A percentile compares a stretch with the other conserved stretches of the same genome.
phyloP scores from a whole-genome alignment of 2,113 vertebrate genomes.

The Lethenteron camtschaticum region DNA sequence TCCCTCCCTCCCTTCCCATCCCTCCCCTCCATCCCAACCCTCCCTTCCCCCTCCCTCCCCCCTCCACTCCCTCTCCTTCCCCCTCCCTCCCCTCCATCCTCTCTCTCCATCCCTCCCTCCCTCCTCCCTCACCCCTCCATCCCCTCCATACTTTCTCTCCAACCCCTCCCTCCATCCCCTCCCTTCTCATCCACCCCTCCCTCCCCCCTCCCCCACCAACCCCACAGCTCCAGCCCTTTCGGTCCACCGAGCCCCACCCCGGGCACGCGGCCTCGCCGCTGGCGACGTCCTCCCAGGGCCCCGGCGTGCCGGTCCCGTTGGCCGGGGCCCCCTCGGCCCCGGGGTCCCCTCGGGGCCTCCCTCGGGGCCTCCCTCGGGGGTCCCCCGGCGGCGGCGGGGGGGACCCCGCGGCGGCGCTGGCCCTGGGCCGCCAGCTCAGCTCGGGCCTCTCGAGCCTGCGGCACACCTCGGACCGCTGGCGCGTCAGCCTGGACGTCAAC shows the following conservation, averaged over 20 bases:
- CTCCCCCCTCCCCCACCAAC: neutral
- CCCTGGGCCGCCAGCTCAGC: constrained; percentile 58
- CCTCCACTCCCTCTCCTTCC: accelerated
- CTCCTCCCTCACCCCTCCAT: neutral
- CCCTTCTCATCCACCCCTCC: neutral
- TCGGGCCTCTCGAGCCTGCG: constrained; percentile 71
- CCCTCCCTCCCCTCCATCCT: accelerated
- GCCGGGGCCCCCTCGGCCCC: neutral
- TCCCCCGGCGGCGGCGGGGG: constrained; percentile 11
- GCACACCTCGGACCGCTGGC: constrained; percentile 68
- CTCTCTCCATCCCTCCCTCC: neutral
- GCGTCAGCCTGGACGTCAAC: constrained; percentile 72
- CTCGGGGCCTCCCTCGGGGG: no score
- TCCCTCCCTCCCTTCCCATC: neutral
- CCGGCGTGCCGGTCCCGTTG: no score
- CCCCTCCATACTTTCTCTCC: neutral
- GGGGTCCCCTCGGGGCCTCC: constrained; percentile 9
- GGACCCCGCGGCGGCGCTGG: constrained; percentile 15
- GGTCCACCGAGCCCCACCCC: no score
- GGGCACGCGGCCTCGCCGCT: no score
- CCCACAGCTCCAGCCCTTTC: no score
- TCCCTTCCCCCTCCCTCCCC: neutral
- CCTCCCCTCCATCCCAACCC: neutral
- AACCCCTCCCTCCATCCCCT: neutral
- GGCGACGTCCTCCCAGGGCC: no score